Conservation (phyloP, 2,797 vertebrate genomes). For the Anguilla obscura region DNA sequence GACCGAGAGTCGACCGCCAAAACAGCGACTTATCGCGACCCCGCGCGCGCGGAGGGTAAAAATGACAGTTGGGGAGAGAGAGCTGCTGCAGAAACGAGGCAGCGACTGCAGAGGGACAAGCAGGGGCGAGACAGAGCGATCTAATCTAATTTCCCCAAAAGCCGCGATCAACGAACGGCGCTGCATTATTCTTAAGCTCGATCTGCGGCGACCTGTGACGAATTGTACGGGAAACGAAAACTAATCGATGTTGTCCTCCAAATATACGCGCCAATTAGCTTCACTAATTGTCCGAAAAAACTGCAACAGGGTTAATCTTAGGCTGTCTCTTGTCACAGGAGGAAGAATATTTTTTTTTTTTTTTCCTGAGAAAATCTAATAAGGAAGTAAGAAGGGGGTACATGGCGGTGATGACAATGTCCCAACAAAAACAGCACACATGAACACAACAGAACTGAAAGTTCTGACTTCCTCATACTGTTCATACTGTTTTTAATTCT, state of each 20-base stretch:
- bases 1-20: neutral
- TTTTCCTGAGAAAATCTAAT: neutral
- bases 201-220: neutral
- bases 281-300: neutral
- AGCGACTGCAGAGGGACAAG: neutral
- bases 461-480: no score
- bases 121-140: neutral
- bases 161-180: neutral
- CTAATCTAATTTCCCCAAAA: neutral
- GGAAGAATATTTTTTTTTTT: neutral
- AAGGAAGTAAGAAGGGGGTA: neutral
- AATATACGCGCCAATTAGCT: neutral
- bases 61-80: neutral
- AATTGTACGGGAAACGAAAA: neutral
- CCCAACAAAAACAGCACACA: neutral
- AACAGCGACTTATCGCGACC: neutral
- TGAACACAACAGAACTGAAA: neutral
- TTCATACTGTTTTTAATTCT: no score
- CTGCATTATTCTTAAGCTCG: neutral
- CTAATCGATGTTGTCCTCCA: neutral
- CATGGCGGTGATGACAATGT: neutral
- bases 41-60: neutral
- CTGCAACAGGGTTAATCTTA: neutral
- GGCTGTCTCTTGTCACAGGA: neutral
- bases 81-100: neutral